A percentile compares a stretch with the other conserved stretches of the same genome.
phyloP scores from a whole-genome alignment of 2,797 vertebrate species.

The Huso huso region DNA sequence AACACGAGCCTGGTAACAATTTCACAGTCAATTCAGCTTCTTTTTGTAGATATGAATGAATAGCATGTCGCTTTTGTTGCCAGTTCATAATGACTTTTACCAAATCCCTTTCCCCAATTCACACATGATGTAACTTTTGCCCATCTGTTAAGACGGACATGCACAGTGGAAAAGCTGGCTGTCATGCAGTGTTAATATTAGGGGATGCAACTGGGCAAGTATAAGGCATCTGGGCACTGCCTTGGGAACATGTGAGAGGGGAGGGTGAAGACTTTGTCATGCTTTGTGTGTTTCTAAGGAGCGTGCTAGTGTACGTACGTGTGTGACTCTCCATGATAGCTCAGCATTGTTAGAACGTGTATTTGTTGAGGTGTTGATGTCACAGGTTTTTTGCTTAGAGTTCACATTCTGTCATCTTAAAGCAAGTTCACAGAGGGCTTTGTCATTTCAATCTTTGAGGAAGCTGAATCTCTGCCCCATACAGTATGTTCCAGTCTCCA shows the following conservation, averaged over 20 bases:
- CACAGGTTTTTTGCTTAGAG: no score
- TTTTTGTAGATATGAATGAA: neutral
- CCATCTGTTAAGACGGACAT: conserved; percentile 51
- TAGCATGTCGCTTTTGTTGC: neutral
- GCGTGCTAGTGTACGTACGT: neutral
- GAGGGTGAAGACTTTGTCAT: conserved; percentile 38
- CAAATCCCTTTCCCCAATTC: conserved; percentile 27
- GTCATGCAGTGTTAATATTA: conserved; percentile 51
- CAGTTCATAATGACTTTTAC: neutral
- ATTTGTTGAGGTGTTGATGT: no score
- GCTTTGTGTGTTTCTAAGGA: conserved; percentile 14
- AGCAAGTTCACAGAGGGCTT: no score
- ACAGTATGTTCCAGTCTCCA: no score
- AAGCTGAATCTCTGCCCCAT: no score
- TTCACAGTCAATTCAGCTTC: neutral
- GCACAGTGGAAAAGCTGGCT: conserved; percentile 33
- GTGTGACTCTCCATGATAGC: neutral
- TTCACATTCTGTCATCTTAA: no score
- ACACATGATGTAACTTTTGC: conserved; percentile 62
- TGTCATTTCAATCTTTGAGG: no score
- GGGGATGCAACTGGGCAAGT: conserved; percentile 53
- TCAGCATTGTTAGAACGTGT: no score
- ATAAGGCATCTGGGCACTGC: conserved; percentile 63
- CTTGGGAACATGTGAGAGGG: conserved; percentile 46
- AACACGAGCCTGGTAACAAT: no score